Conservation (phyloP, 2,888 invertebrate genomes). For the Diogma glabrata region DNA sequence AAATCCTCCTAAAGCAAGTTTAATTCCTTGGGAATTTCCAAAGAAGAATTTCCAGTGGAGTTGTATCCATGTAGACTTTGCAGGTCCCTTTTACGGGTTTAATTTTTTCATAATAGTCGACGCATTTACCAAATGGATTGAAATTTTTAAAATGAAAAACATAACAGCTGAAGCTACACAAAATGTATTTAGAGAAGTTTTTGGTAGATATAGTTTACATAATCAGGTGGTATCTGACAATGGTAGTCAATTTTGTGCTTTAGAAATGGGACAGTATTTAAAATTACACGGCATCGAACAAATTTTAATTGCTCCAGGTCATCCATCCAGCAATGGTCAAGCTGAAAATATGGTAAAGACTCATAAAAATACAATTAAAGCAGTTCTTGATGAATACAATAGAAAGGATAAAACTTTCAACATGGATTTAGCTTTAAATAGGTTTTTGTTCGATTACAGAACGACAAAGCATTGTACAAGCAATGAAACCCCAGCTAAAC, state of each 20-base stretch:
- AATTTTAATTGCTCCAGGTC: background rate
- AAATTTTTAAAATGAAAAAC: no score
- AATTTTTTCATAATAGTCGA: no score
- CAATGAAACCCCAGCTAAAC: background rate
- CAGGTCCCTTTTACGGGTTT: no score
- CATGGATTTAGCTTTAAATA: conserved; percentile 5
- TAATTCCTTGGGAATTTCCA: no score
- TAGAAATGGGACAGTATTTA: background rate
- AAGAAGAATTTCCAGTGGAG: no score
- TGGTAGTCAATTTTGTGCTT: background rate
- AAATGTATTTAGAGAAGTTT: no score
- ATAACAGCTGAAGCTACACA: no score
- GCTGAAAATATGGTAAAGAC: background rate
- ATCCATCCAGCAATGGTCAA: background rate
- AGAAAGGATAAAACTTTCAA: background rate
- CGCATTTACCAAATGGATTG: no score
- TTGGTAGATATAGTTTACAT: background rate
- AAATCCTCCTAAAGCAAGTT: no score
- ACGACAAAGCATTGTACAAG: background rate
- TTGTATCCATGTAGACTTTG: no score
- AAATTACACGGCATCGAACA: background rate
- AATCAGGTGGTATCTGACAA: background rate
- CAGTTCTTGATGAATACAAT: no score
- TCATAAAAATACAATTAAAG: background rate
- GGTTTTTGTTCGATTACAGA: no score